Conservation (phyloP, 2,888 invertebrate species). For the Macroteleia sp. region DNA sequence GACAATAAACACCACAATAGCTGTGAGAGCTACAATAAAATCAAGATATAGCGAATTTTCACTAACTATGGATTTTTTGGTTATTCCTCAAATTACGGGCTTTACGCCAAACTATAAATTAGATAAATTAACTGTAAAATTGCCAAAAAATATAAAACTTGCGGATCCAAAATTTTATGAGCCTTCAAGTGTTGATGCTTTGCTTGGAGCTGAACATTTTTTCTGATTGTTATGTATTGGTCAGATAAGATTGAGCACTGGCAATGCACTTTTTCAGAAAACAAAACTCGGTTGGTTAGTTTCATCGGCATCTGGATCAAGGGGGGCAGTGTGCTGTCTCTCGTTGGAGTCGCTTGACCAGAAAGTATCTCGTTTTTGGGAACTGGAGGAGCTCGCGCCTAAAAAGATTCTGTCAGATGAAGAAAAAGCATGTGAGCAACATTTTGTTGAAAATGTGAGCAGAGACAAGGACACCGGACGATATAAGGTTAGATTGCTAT, state of each 20-base stretch:
- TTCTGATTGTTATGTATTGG: conserved; percentile 1
- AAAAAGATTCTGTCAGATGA: no score
- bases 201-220: background rate
- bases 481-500: no score
- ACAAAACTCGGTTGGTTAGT: background rate
- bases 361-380: no score
- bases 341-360: no score
- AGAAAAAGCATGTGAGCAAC: no score
- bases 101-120: background rate
- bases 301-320: no score
- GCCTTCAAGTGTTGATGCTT: background rate
- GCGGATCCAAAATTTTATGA: conserved; percentile 8
- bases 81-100: background rate
- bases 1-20: background rate
- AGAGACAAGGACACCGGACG: no score
- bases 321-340: no score
- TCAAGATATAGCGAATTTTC: background rate
- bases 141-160: conserved; percentile 2
- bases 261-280: conserved; percentile 1
- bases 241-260: conserved; percentile 1
- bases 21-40: no score
- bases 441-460: no score
- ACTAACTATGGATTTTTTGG: background rate
- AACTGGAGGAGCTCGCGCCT: no score
- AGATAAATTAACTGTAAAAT: background rate